Evolutionary conservation across 1,140 invertebrate species (phyloP).

Genomic region (Dinoponera quadriceps): DNA sequence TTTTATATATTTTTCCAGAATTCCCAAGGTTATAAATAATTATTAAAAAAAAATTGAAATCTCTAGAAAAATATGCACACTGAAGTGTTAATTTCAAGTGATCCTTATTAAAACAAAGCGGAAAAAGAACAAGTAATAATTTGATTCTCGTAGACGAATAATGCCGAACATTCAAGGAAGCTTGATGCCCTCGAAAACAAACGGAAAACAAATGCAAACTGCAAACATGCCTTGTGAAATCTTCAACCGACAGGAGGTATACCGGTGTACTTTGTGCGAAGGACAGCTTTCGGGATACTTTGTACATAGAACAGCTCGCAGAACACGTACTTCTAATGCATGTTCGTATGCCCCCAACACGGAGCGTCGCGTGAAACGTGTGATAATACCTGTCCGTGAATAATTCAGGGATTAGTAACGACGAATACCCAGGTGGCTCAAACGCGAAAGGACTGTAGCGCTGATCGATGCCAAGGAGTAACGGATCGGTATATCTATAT

Average conservation of each 20-base stretch:
- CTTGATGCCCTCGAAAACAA: neutral
- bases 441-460: conserved; percentile 36
- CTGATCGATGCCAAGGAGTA: conserved; percentile 52
- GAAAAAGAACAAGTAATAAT: too few species aligned
- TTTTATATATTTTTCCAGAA: too few species aligned
- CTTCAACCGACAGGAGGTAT: neutral
- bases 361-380: conserved; percentile 47
- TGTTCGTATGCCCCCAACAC: conserved; percentile 26
- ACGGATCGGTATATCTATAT: conserved; percentile 59
- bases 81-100: too few species aligned
- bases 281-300: neutral
- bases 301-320: conserved; percentile 1
- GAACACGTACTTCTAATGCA: conserved; percentile 34
- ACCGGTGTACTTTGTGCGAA: neutral
- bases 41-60: too few species aligned
- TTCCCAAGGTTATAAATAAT: too few species aligned
- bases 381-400: conserved; percentile 59
- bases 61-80: too few species aligned
- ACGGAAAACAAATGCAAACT: neutral
- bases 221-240: neutral
- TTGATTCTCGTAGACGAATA: neutral
- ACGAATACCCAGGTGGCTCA: conserved; percentile 39
- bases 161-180: neutral
- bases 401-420: conserved; percentile 61
- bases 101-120: too few species aligned